Base-by-base conservation (phyloP, 2,797 vertebrate genomes). In the Neopelma chrysocephalum region DNA sequence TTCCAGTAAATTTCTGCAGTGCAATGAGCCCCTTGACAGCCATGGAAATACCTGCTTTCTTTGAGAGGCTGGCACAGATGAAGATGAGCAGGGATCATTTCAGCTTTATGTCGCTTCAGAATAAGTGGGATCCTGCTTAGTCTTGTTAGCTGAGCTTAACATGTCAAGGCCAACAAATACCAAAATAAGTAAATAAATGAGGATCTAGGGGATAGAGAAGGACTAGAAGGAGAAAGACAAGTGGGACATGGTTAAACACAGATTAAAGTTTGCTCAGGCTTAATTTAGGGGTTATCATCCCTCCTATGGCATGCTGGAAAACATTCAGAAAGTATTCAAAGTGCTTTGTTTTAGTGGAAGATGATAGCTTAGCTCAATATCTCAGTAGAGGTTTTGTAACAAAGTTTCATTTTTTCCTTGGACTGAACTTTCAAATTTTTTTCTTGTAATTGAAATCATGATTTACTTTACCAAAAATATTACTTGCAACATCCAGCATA, bases 101-200 rank as follows among this genome's bases (percentile, higher is more conserved):
- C 69, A 79, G 64, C 60, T 77, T 93, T 80, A 47, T 11, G 5
- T 51, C 1, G 6, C 76, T 82, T 89, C 54, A 54, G 75, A 87
- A 29, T 70, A 72, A 83, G 83, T 9, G 12, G 40, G 43, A 90
- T 94, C 72, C 65, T 58, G 13, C 54, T 88, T 54, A 58, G 90
- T 93, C 61, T 61, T 73, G 54, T 87, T 89, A 75, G 66, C 72
- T 86, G 65, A 78, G 76, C 79, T 85, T 89, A 72, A 38, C 53
- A 13, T 7, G 7, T 69, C 78, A 64, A 53, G 50, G 80, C 85
- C 72, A 86, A 22, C 64, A 64, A 58, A 47, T 26, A 71, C 71
- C 71, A 53, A 82, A 93, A 83, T 60, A 91, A 91, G 72, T 70
- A 87, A 87, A 94, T 87, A 85, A 76, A 80, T 80, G 42, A 82